Base-by-base conservation (phyloP, 2,888 invertebrate genomes). In the Lochmaea crataegi region DNA sequence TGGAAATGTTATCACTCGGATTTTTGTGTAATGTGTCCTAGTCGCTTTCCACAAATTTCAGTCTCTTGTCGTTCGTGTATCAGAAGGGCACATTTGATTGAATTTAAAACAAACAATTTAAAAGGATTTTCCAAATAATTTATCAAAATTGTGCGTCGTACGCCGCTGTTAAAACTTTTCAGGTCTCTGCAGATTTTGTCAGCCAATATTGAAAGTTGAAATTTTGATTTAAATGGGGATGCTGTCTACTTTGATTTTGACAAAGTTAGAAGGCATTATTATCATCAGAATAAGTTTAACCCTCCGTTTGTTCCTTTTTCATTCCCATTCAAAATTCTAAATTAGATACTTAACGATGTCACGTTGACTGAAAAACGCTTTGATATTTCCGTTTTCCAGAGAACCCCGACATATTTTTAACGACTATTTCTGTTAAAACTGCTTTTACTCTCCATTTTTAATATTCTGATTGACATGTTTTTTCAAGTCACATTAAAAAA, bases 171-270 rank as follows among this genome's bases (percentile, higher is more conserved):
- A 38, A 38, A 38, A 38, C 32, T 38, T 38, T 38, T 38, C 32
- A 38, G 32, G 9, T 38, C 32, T 9, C 9, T 38, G 38, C 45
- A 51, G 42, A 12, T 64, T 10, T 12, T 22, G 51, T 63, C 56
- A 45, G 57, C 57, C 60, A 68, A 72, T 68, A 66, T 69, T 73
- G 45, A 42, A 73, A 68, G 53, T 73, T 57, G 66, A 69, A 69
- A 73, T 66, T 66, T 66, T 66, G 65, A 61, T 57, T 53, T 61
- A 63, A 70, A 65, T 18, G 45, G 56, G 57, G 63, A 60, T 58
- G 63, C 57, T 57, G 69, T 65, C 65, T 69, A 66, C 65, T 73
- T 60, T 69, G 73, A 73, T 65, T n/a, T 69, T 69, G 65, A 65
- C 73, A 63, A 60, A 60, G 68, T 65, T 65, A 48, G 32, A 69